A percentile compares a stretch with the other conserved stretches of the same genome.
phyloP scores from a whole-genome alignment of 2,888 invertebrate genomes.

The Macropis europaea region DNA sequence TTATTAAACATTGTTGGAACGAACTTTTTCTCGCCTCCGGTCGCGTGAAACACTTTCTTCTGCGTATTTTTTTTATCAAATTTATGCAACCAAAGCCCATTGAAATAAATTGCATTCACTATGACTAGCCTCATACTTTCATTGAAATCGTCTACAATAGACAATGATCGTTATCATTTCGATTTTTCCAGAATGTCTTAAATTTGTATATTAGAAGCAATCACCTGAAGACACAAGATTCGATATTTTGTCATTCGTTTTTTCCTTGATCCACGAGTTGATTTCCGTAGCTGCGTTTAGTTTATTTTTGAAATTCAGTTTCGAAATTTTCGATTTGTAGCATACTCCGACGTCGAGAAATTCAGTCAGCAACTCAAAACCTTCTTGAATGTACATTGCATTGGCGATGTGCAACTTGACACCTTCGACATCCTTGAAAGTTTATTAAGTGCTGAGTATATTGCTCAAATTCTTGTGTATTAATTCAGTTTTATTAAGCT shows the following conservation, averaged over 20 bases:
- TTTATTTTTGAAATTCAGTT: constrained; percentile 83
- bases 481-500: constrained; percentile 1
- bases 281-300: constrained; percentile 82
- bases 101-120: constrained; percentile 93
- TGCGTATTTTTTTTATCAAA: constrained; percentile 82
- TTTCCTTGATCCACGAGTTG: constrained; percentile 89
- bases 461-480: background rate
- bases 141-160: constrained; percentile 81
- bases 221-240: constrained; percentile 84
- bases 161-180: background rate
- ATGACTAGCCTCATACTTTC: constrained; percentile 85
- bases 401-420: constrained; percentile 86
- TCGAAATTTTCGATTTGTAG: constrained; percentile 84
- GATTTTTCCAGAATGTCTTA: background rate
- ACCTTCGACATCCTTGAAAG: constrained; percentile 75
- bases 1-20: constrained; percentile 88
- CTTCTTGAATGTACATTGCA: constrained; percentile 85
- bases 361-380: constrained; percentile 80
- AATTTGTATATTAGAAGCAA: background rate
- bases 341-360: constrained; percentile 84
- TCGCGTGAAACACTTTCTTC: constrained; percentile 83
- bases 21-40: constrained; percentile 81
- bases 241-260: constrained; percentile 91
- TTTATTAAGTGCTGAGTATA: background rate
- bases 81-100: constrained; percentile 86